A percentile compares a stretch with the other conserved stretches of the same genome.
Evolutionary conservation across 2,113 vertebrate genomes (phyloP).

Genomic region (Cottus gobio): DNA sequence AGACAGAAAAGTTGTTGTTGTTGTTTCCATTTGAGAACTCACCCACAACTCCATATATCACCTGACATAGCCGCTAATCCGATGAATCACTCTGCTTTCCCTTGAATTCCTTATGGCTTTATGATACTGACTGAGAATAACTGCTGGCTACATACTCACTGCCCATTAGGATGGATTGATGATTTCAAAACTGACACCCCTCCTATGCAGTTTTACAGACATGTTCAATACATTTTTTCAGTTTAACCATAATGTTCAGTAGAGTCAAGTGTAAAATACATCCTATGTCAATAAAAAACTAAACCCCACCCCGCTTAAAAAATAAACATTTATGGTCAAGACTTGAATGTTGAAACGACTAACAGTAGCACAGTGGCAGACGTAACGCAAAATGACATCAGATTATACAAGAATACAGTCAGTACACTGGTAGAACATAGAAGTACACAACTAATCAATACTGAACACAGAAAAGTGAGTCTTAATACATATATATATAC

Average conservation of each 20-base stretch:
- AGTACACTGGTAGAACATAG: constrained; percentile 74
- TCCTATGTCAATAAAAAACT: constrained; percentile 51
- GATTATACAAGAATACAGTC: constrained; percentile 72
- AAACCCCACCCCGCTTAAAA: constrained; percentile 56
- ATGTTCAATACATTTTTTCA: constrained; percentile 33
- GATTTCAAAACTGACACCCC: constrained; percentile 25
- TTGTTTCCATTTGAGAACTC: background rate
- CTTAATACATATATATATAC: constrained; percentile 63
- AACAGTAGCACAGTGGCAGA: constrained; percentile 72
- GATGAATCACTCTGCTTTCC: constrained; percentile 36
- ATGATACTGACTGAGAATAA: constrained; percentile 53
- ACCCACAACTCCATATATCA: background rate
- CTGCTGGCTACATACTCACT: constrained; percentile 65
- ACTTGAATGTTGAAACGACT: constrained; percentile 70
- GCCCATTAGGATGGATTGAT: constrained; percentile 22
- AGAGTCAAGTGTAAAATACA: constrained; percentile 57
- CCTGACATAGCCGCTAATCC: constrained; percentile 18
- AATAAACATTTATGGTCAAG: constrained; percentile 73
- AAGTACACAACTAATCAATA: constrained; percentile 73
- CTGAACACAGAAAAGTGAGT: constrained; percentile 70
- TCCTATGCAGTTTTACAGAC: constrained; percentile 23
- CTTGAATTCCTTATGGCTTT: constrained; percentile 61
- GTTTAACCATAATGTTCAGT: constrained; percentile 21
- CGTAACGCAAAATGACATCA: constrained; percentile 67
- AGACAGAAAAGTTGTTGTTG: constrained; percentile 13